These are phyloP conservation scores for Spheniscus mendiculus DNA, from an alignment of 2,113 vertebrate species.

Conservation along the genomic window DNA sequence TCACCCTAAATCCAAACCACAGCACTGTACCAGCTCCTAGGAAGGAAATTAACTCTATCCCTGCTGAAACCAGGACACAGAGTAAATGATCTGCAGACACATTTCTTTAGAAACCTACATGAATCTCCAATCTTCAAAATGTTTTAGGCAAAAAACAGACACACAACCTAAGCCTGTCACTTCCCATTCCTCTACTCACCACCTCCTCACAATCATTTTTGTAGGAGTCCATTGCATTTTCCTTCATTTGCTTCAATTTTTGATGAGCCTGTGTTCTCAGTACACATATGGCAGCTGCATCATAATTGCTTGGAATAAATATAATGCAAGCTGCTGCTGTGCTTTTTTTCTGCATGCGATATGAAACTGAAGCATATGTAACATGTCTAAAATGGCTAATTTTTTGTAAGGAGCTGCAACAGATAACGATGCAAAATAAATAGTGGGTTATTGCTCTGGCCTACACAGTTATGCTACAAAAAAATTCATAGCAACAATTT, in stretches of 20 bases:
- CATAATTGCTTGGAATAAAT: neutral
- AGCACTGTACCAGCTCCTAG: too few species aligned
- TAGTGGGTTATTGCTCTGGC: neutral
- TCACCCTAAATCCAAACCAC: too few species aligned
- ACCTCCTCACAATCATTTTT: neutral
- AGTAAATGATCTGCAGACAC: neutral
- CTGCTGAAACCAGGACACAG: too few species aligned
- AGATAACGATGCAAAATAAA: neutral
- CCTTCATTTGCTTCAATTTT: neutral
- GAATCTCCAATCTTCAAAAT: neutral
- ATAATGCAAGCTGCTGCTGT: neutral
- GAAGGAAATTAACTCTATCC: too few species aligned
- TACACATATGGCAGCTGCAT: neutral
- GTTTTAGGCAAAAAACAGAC: neutral
- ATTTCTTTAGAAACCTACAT: neutral
- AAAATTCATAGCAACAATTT: neutral
- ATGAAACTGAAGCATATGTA: neutral
- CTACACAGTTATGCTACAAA: neutral
- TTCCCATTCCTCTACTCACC: neutral
- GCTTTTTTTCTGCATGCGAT: neutral
- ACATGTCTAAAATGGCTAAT: neutral
- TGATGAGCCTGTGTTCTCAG: neutral
- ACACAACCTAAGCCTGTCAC: neutral
- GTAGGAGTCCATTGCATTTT: neutral
- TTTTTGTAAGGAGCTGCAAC: neutral